Percentiles rank a stretch among this genome's conserved stretches.
Evolutionary conservation across 2,113 vertebrate species (phyloP).

Genomic region (Xenotilapia leptura): DNA sequence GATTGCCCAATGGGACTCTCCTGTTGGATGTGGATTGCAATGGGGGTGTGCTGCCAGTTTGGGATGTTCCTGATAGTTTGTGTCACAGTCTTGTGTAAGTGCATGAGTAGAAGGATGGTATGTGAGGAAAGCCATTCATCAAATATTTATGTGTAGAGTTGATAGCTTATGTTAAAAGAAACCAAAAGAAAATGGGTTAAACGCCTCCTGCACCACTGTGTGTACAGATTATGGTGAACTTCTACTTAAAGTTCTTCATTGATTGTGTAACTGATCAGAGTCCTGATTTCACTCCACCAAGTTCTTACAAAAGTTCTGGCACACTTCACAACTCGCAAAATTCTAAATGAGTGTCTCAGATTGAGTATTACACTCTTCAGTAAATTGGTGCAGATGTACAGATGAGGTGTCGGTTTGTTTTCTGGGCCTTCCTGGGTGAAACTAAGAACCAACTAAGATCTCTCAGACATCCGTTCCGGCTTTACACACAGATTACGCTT

Average conservation of each 20-base stretch:
- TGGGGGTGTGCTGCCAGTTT: slow-evolving; percentile 12
- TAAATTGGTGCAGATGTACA: slow-evolving; percentile 18
- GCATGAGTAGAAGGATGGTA: slow-evolving; percentile 46
- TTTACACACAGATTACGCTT: not conserved
- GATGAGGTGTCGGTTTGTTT: not conserved
- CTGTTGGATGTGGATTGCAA: slow-evolving; percentile 55
- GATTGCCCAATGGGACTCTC: not conserved
- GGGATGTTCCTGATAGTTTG: slow-evolving; percentile 24
- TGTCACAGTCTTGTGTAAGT: not conserved
- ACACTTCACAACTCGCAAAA: slow-evolving; percentile 21
- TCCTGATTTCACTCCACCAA: not conserved
- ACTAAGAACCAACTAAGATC: not conserved
- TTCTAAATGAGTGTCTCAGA: slow-evolving; percentile 55
- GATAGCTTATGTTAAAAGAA: not conserved
- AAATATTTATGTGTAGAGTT: not conserved
- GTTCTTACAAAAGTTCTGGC: slow-evolving; percentile 40
- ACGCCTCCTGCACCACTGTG: accelerated
- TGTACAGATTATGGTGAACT: not conserved
- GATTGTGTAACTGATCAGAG: not conserved
- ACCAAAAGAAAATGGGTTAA: not conserved
- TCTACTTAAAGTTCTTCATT: not conserved
- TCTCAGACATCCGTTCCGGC: not conserved
- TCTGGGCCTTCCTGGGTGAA: not conserved
- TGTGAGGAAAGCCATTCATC: not conserved
- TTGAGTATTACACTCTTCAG: not conserved